A percentile compares a stretch with the other conserved stretches of the same genome.
phyloP scores from a whole-genome alignment of 2,888 invertebrate genomes.

The Paralinhomoeus sp. region DNA sequence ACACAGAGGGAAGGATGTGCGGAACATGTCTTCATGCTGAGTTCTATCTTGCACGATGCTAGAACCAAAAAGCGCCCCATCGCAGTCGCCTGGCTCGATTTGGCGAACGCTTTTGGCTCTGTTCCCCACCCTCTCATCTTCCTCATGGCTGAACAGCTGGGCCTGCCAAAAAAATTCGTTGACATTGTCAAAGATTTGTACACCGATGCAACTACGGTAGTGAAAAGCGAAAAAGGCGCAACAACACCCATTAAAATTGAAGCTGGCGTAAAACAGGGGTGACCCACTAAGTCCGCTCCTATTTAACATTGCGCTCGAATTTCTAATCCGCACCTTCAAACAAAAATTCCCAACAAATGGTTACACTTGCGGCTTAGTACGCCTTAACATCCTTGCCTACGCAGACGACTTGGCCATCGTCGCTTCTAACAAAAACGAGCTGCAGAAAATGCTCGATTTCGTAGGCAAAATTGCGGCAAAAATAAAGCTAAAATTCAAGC shows the following conservation, averaged over 20 bases:
- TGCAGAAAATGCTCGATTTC: background rate
- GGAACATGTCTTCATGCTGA: slow-evolving; percentile 9
- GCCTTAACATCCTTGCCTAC: slow-evolving; percentile 3
- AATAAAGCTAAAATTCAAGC: background rate
- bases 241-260: background rate
- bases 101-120: slow-evolving; percentile 7
- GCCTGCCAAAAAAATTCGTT: background rate
- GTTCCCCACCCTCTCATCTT: background rate
- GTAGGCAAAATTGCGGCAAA: background rate
- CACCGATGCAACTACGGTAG: background rate
- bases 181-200: background rate
- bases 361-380: background rate
- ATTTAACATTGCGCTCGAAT: background rate
- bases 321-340: background rate
- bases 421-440: background rate
- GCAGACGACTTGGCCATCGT: slow-evolving; percentile 13
- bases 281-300: background rate
- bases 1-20: slow-evolving; percentile 13
- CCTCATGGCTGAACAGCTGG: background rate
- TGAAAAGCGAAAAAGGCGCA: background rate
- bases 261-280: background rate
- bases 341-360: background rate
- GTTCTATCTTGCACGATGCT: slow-evolving; percentile 5
- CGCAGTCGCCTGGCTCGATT: slow-evolving; percentile 24
- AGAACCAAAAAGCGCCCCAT: slow-evolving; percentile 1